Conservation (phyloP, 2,797 vertebrate species). For the Poecilia wingei region DNA sequence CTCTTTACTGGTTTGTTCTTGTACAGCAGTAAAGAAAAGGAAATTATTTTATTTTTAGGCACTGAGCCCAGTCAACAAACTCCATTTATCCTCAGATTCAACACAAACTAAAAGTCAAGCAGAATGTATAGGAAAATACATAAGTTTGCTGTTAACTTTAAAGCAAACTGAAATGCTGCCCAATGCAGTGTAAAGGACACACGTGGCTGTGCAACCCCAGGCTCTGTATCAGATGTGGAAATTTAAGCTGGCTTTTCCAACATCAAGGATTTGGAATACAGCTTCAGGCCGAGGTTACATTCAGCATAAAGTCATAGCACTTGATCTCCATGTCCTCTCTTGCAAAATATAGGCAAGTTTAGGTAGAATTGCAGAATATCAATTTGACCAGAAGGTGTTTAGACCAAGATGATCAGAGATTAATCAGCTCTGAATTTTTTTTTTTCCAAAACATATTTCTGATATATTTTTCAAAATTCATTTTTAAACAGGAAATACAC, state of each 20-base stretch:
- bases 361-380: not conserved
- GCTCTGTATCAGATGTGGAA: not conserved
- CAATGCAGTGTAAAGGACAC: not conserved
- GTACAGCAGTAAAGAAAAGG: not conserved
- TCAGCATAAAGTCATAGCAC: not conserved
- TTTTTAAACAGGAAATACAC: too few species aligned
- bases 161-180: not conserved
- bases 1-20: constrained; percentile 4
- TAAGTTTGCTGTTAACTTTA: constrained; percentile 1
- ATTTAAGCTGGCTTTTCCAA: constrained; percentile 11
- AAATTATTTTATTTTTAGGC: constrained; percentile 35
- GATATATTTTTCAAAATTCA: too few species aligned
- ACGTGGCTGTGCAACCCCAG: not conserved
- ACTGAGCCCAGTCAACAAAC: constrained; percentile 19
- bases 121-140: constrained; percentile 11
- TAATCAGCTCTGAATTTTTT: not conserved
- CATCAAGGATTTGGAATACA: not conserved
- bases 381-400: not conserved
- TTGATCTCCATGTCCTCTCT: not conserved
- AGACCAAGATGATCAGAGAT: not conserved
- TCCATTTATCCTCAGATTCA: constrained; percentile 28
- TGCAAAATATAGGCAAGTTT: not conserved
- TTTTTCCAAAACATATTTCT: not conserved
- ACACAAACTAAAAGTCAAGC: constrained; percentile 18
- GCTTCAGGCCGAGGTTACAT: not conserved